Conservation (phyloP, 2,888 invertebrate genomes). For the Chaitophorus viminalis region DNA sequence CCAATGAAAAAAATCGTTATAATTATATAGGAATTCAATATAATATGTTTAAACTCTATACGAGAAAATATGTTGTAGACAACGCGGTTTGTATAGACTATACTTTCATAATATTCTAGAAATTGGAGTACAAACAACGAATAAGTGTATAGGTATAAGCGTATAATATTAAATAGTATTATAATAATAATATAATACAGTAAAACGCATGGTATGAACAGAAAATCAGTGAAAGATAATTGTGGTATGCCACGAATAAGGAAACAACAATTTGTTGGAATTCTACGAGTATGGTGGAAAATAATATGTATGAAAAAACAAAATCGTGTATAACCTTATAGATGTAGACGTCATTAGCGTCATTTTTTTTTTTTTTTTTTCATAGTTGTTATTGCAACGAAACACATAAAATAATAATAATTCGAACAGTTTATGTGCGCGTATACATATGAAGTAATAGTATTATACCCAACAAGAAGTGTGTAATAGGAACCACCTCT, state of each 20-base stretch:
- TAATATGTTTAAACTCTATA: no score
- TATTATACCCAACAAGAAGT: background rate
- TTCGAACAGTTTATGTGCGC: background rate
- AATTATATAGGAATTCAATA: background rate
- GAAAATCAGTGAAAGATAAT: slow-evolving; percentile 15
- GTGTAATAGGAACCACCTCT: slow-evolving; percentile 7
- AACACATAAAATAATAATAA: slow-evolving; percentile 23
- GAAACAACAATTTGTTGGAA: background rate
- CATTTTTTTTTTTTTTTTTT: background rate
- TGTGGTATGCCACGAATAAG: background rate
- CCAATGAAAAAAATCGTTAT: no score
- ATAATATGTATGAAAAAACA: background rate
- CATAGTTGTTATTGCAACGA: slow-evolving; percentile 4
- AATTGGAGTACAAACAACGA: background rate
- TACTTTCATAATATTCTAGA: no score
- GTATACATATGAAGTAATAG: background rate
- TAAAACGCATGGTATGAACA: background rate
- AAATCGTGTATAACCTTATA: slow-evolving; percentile 5
- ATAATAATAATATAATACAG: background rate
- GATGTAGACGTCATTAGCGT: background rate
- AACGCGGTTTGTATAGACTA: no score
- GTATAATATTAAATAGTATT: background rate
- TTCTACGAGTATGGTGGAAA: background rate
- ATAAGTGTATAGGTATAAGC: background rate
- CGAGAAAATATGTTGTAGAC: no score